Base-by-base conservation (phyloP, 2,888 invertebrate species). In the Drosophila siamana region DNA sequence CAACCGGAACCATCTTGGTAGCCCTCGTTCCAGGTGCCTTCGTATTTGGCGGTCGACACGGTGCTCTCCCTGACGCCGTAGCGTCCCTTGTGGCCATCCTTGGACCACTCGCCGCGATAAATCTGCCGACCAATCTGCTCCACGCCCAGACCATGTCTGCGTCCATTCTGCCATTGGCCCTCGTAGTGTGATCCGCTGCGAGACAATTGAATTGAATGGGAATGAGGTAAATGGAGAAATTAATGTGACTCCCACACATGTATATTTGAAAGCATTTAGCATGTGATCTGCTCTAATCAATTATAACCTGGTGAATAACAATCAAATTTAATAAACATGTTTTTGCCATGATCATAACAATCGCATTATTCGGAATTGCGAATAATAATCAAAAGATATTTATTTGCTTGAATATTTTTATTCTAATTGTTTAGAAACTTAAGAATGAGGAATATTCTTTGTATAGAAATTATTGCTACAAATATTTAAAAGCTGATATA, bases 81-180 rank as follows among this genome's bases (percentile, higher is more conserved):
- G 77, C 99, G 96, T 52, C 99, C 99, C 93, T 99, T 99, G 94
- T 97, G 98, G 44, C 99, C 99, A 92, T 98, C 98, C 74, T 91
- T 91, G 65, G 98, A 98, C 98, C 99, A 99, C 94, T 99, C 99
- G 72, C 99, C 99, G 74, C 98, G 95, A 94, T 99, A 99, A 80
- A 98, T 94, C 97, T 99, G 99, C 61, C 98, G 95, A 46, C 99
- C 99, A 74, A 99, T 95, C 72, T 97, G 97, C 93, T 99, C 99
- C 91, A 99, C 97, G 69, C 99, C 99, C 90, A 99, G 94, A 8
- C 99, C 99, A 92, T 99, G 99, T 56, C 99, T 95, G 93, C 99
- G 98, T 76, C 99, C 99, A 92, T 99, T 99, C 93, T 98, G 99
- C 99, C 99, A 99, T 93, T 99, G 98, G 69, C 99, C 99, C 93